Percentiles rank a stretch among this genome's conserved stretches.
These are phyloP conservation scores for Piliocolobus tephrosceles DNA, from an alignment of 2,113 vertebrate species.

Conservation along the genomic window DNA sequence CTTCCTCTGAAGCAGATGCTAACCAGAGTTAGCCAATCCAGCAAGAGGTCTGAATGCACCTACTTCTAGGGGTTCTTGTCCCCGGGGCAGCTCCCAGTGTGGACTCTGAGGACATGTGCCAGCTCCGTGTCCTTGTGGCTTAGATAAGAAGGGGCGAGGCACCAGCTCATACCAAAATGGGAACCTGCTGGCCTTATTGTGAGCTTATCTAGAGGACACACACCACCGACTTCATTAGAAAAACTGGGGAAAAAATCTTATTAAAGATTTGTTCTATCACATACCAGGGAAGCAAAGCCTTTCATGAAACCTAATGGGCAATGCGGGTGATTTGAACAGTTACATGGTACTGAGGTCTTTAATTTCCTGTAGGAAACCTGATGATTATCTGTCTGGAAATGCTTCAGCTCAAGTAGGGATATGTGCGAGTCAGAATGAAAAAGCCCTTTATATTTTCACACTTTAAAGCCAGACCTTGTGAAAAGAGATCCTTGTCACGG, in stretches of 20 bases:
- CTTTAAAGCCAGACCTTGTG: neutral
- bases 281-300: neutral
- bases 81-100: neutral
- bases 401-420: neutral
- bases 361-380: constrained; percentile 67
- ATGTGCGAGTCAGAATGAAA: neutral
- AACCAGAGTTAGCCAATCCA: neutral
- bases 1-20: neutral
- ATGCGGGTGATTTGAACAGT: neutral
- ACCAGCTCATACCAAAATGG: neutral
- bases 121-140: neutral
- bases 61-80: neutral
- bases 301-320: neutral
- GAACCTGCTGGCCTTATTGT: neutral
- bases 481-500: neutral
- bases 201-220: constrained; percentile 49
- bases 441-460: neutral
- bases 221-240: neutral
- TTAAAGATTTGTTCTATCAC: constrained; percentile 40
- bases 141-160: neutral
- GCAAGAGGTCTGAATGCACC: neutral
- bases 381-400: constrained; percentile 50
- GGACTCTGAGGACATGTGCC: neutral
- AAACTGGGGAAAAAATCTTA: constrained; percentile 56
- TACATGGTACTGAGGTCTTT: neutral